Evolutionary conservation across 2,888 invertebrate genomes (phyloP), one percentile per base, ranked within the genome.

Genomic region (Hydrotaea cyrtoneurina): DNA sequence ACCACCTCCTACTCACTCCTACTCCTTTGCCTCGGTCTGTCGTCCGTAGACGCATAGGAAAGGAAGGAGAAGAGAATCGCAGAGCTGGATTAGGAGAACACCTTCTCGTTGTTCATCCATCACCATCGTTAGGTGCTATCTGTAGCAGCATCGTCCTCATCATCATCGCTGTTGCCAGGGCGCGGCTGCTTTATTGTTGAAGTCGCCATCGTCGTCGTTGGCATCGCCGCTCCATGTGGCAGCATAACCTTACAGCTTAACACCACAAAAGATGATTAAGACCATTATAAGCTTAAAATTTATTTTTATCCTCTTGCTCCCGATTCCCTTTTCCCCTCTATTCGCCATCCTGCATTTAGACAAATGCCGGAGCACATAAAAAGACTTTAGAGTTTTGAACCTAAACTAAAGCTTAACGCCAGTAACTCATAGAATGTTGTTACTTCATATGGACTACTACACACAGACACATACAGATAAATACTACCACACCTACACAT

Each of bases 241-340:
- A 82, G 82, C 39, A 69, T 69, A 74, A 78, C 74, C 78, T 78
- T 73, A 69, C 66, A 74, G 82, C 82, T 82, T 82, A 82, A 69
- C 82, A 78, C 73, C 78, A 81, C 77, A 82, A 78, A 78, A 82
- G 78, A 82, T 82, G 77, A 82, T 82, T 82, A 78, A 78, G 78
- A 69, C 77, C 74, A 82, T 77, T 82, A 78, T 82, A 82, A 82
- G 82, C 78, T 82, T 82, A 81, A 77, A 81, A 81, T 81, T 77
- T 81, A 77, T 78, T 82, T 74, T 82, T 76, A 80, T 78, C 71
- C 66, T 69, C 66, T n/a, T n/a, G n/a, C n/a, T 69, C n/a, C n/a
- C 78, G 73, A 50, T 74, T 17, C 69, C 7, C 46, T 53, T 59
- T 23, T n/a, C 36, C 19, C 66, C 43, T 36, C 31, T 31, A 46